These are phyloP conservation scores for Amphipoea lucens DNA, from an alignment of 2,888 invertebrate genomes.

Conservation along the genomic window DNA sequence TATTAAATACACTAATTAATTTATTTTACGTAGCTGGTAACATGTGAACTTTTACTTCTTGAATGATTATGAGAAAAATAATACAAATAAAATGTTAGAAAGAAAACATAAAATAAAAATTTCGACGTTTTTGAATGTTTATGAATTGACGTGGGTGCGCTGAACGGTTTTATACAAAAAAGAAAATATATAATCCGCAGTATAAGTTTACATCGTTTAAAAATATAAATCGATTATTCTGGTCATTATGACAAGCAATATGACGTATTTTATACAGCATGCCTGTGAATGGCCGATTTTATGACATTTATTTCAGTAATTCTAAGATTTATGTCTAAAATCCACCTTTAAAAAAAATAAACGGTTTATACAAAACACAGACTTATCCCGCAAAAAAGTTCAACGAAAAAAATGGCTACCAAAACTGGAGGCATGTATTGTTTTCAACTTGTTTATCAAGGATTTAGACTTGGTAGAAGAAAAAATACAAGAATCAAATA, in stretches of 20 bases:
- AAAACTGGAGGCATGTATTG: neutral
- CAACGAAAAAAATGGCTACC: slow-evolving; percentile 3
- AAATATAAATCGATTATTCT: slow-evolving; percentile 37
- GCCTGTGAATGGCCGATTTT: slow-evolving; percentile 49
- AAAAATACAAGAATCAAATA: slow-evolving; percentile 18
- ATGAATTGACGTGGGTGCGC: slow-evolving; percentile 8
- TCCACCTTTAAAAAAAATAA: neutral
- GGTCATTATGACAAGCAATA: slow-evolving; percentile 29
- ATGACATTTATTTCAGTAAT: slow-evolving; percentile 40
- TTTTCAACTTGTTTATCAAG: slow-evolving; percentile 6
- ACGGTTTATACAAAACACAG: neutral
- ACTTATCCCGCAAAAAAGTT: slow-evolving; percentile 1
- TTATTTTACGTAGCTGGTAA: neutral
- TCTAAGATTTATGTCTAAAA: slow-evolving; percentile 32
- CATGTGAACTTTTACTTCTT: neutral
- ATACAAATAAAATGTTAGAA: neutral
- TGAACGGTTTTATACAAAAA: neutral
- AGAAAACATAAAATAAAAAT: neutral
- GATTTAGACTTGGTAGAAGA: slow-evolving; percentile 9
- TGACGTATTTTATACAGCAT: slow-evolving; percentile 23
- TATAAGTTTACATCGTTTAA: slow-evolving; percentile 11
- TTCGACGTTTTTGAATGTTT: neutral
- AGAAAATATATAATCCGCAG: slow-evolving; percentile 2
- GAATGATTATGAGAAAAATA: too few relatives aligned
- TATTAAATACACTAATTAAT: neutral